Percentiles rank a stretch among this genome's conserved stretches.
Conservation (phyloP, 2,113 vertebrate species). For the Myiozetetes cayanensis region DNA sequence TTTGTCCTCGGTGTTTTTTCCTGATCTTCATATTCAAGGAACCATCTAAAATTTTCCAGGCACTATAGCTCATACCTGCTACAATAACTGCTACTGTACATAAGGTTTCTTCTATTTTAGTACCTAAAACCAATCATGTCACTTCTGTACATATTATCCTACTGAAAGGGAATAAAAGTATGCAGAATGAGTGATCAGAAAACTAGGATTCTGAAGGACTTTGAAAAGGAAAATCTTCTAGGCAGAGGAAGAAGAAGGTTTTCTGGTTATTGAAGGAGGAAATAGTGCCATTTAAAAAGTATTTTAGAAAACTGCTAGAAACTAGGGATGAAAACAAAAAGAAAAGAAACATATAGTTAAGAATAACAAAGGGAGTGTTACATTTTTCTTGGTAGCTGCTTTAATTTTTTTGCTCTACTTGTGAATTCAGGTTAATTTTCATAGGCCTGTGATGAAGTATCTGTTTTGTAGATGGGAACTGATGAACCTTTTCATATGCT, state of each 20-base stretch:
- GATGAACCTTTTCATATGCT: neutral
- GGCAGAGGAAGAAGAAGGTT: neutral
- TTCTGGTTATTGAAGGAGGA: neutral
- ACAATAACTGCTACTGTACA: neutral
- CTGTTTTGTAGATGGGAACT: neutral
- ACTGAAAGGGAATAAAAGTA: neutral
- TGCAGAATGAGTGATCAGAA: neutral
- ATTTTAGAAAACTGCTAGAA: neutral
- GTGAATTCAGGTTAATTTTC: slow-evolving; percentile 21
- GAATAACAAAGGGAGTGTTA: neutral
- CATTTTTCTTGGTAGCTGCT: neutral
- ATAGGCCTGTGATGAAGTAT: neutral
- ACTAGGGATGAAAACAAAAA: neutral
- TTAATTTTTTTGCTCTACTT: neutral
- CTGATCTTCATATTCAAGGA: neutral
- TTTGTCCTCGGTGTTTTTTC: neutral
- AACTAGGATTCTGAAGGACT: neutral
- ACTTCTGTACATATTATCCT: neutral
- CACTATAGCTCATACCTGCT: neutral
- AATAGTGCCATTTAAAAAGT: neutral
- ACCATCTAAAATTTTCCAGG: neutral
- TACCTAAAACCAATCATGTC: neutral
- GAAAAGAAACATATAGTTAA: neutral
- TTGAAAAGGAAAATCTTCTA: neutral
- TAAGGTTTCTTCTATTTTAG: neutral